Base-by-base conservation (phyloP, 2,113 vertebrate species). In the Eubucco bourcierii region DNA sequence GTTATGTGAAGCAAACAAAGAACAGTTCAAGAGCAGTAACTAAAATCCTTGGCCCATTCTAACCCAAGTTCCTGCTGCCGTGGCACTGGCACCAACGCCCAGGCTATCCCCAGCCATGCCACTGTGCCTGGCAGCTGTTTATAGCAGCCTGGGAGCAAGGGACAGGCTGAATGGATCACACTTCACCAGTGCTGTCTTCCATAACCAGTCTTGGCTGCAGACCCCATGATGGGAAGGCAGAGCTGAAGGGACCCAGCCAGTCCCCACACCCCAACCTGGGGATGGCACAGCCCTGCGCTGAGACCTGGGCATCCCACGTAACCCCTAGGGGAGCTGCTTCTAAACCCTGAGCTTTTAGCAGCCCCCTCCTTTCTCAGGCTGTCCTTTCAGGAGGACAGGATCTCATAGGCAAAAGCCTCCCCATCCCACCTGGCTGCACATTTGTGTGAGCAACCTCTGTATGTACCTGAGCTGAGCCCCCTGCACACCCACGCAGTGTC, bases 401-500 rank as follows among this genome's bases (percentile, higher is more conserved):
- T 59, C 28, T 53, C 2, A 1, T 2, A 53, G 28, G 52, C 16
- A 46, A 53, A 66, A 44, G 44, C 29, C 39, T 71, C 44, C 19
- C 31, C 17, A 39, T 64, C 12, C 23, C 18, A 28, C 11, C 15
- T 3, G 11, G 34, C 80, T n/a, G 34, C 0, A 2, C 58, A 73
- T n/a, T 29, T 21, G 31, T 3, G 1, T 1, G 27, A 66, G 56
- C 50, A 37, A 33, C 31, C 44, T 58, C 12, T 24, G 34, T 24
- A 50, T 47, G 2, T 6, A n/a, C 28, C 34, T 7, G 55, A 1
- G 2, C 81, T 16, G 58, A 50, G 50, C 76, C 58, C 27, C 34
- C 47, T 6, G 6, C 39, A 6, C 23, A 1, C 46, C 27, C 47
- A 2, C 63, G 14, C 12, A 0, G 33, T 1, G 3, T 28, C 24